phyloP scores from a whole-genome alignment of 2,113 vertebrate species.

The Vulpes lagopus region DNA sequence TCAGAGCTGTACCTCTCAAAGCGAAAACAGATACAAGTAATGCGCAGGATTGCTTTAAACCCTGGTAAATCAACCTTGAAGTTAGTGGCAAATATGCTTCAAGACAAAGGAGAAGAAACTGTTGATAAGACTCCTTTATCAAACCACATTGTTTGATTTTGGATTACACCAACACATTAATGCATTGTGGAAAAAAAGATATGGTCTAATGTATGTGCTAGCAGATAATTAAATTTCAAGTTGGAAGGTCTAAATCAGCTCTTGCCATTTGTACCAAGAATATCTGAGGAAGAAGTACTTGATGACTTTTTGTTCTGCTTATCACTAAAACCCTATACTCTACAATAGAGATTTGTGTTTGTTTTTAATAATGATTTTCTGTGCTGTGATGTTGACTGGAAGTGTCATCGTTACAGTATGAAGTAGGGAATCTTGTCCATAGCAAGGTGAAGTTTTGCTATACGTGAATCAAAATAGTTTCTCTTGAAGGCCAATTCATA shows the following conservation, averaged over 20 bases:
- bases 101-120: not conserved
- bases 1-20: conserved; percentile 38
- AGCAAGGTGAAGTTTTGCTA: not conserved
- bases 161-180: conserved; percentile 5
- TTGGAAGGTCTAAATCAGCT: not conserved
- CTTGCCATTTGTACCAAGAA: conserved; percentile 2
- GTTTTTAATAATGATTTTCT: conserved; percentile 56
- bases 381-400: not conserved
- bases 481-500: conserved; percentile 23
- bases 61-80: not conserved
- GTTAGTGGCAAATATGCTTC: conserved; percentile 2
- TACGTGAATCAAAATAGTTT: not conserved
- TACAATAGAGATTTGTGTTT: conserved; percentile 45
- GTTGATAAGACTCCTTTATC: not conserved
- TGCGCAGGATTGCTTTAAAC: not conserved
- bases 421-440: not conserved
- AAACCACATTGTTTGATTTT: conserved; percentile 6
- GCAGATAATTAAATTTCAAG: conserved; percentile 58
- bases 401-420: not conserved
- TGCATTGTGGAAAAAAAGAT: conserved; percentile 33
- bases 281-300: not conserved
- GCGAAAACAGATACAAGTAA: conserved; percentile 23
- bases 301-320: conserved; percentile 31
- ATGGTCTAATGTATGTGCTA: not conserved
- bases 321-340: not conserved